Conservation (phyloP, 2,113 vertebrate species). For the Ailurus styani region DNA sequence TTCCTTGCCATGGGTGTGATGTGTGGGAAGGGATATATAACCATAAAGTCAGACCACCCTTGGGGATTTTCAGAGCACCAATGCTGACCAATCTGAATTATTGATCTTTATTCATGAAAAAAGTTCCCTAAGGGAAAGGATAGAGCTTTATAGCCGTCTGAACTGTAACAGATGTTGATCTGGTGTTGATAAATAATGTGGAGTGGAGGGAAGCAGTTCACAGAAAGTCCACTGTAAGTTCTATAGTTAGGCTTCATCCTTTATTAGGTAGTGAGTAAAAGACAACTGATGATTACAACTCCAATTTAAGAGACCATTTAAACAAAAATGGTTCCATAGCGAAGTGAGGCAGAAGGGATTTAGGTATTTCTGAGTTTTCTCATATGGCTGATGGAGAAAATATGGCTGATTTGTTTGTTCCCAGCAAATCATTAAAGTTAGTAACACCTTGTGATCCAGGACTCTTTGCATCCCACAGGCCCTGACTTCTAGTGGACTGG, state of each 20-base stretch:
- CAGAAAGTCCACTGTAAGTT: constrained; percentile 80
- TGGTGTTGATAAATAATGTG: constrained; percentile 27
- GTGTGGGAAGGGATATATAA: neutral
- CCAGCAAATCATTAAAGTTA: constrained; percentile 71
- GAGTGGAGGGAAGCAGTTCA: constrained; percentile 66
- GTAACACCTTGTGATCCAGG: constrained; percentile 76
- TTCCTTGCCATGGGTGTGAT: constrained; percentile 15
- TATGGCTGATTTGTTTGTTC: constrained; percentile 80
- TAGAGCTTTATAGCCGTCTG: neutral
- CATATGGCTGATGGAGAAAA: constrained; percentile 77
- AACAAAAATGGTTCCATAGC: constrained; percentile 82
- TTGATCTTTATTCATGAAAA: constrained; percentile 46
- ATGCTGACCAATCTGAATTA: constrained; percentile 33
- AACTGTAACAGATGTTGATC: neutral
- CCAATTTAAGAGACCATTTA: constrained; percentile 80
- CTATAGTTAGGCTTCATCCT: constrained; percentile 86
- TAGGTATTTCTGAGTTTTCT: constrained; percentile 75
- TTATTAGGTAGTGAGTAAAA: constrained; percentile 88
- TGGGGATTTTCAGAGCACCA: constrained; percentile 6
- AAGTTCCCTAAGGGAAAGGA: neutral
- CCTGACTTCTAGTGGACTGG: constrained; percentile 63
- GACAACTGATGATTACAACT: constrained; percentile 85
- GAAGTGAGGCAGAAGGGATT: constrained; percentile 81
- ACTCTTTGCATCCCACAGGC: constrained; percentile 76
- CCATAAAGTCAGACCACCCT: neutral